Conservation (phyloP, 2,113 vertebrate species). For the Gymnarchus niloticus region DNA sequence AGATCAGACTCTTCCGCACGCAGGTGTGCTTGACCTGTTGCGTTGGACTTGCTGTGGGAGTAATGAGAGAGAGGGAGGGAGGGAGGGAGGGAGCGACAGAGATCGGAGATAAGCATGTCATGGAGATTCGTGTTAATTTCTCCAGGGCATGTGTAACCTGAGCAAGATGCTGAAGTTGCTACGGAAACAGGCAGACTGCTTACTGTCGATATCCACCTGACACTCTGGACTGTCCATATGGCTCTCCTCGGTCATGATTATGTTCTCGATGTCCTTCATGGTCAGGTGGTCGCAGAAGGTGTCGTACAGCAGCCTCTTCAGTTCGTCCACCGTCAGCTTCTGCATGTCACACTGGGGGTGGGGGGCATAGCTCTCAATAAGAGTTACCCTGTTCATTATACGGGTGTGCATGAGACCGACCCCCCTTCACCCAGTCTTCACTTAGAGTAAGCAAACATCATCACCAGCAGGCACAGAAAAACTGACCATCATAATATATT, state of each 20-base stretch:
- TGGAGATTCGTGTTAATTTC: not conserved
- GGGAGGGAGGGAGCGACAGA: not conserved
- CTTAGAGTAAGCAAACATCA: too few species aligned
- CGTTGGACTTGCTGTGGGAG: slow-evolving; percentile 77
- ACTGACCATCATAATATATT: not conserved
- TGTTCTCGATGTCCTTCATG: slow-evolving; percentile 99
- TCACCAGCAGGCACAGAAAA: not conserved
- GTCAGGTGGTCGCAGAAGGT: slow-evolving; percentile 97
- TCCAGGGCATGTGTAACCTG: not conserved
- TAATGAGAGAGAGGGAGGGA: slow-evolving; percentile 19
- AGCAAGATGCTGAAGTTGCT: not conserved
- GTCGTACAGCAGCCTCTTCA: slow-evolving; percentile 92
- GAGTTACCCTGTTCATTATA: not conserved
- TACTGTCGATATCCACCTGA: slow-evolving; percentile 94
- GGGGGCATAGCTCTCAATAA: not conserved
- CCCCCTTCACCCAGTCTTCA: too few species aligned
- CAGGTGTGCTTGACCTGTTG: slow-evolving; percentile 98
- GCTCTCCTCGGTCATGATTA: slow-evolving; percentile 97
- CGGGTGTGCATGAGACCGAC: too few species aligned
- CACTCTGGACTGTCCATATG: slow-evolving; percentile 88
- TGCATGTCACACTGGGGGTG: slow-evolving; percentile 89
- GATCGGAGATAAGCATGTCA: not conserved
- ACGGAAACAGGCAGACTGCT: slow-evolving; percentile 43
- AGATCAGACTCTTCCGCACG: slow-evolving; percentile 97
- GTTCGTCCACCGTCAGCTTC: slow-evolving; percentile 92